A percentile compares a stretch with the other conserved stretches of the same genome.
These are phyloP conservation scores for Romanogobio albipinnatus DNA, from an alignment of 2,113 vertebrate genomes.

Conservation along the genomic window DNA sequence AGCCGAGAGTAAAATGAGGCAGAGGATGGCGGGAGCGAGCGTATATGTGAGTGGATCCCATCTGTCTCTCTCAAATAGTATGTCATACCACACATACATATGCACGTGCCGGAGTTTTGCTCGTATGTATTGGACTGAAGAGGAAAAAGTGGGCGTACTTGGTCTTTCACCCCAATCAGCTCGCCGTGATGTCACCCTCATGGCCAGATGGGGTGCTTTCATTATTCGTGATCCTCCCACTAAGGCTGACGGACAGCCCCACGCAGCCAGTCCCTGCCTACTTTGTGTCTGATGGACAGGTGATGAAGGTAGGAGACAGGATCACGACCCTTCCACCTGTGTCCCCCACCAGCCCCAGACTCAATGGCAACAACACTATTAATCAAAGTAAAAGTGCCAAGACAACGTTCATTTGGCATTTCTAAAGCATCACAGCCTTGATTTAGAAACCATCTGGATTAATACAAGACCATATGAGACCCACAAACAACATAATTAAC, in stretches of 20 bases:
- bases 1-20: constrained; percentile 12
- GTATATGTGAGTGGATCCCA: constrained; percentile 50
- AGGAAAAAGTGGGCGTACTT: constrained; percentile 32
- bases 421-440: not conserved
- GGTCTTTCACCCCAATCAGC: constrained; percentile 54
- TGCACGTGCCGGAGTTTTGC: not conserved
- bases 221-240: constrained; percentile 76
- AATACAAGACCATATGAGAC: constrained; percentile 24
- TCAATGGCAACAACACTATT: constrained; percentile 38
- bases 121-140: constrained; percentile 27
- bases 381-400: not conserved
- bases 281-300: constrained; percentile 74
- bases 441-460: constrained; percentile 33
- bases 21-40: not conserved
- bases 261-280: constrained; percentile 61
- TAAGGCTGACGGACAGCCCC: constrained; percentile 69
- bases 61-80: constrained; percentile 54
- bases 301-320: constrained; percentile 63
- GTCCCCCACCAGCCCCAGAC: constrained; percentile 33
- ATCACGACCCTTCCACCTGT: constrained; percentile 57
- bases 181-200: constrained; percentile 55
- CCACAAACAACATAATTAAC: constrained; percentile 33
- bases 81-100: constrained; percentile 41
- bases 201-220: constrained; percentile 78
- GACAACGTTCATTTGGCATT: constrained; percentile 26